Base-by-base conservation (phyloP, 23 tunicate genomes). In the Ciona savignyi region DNA sequence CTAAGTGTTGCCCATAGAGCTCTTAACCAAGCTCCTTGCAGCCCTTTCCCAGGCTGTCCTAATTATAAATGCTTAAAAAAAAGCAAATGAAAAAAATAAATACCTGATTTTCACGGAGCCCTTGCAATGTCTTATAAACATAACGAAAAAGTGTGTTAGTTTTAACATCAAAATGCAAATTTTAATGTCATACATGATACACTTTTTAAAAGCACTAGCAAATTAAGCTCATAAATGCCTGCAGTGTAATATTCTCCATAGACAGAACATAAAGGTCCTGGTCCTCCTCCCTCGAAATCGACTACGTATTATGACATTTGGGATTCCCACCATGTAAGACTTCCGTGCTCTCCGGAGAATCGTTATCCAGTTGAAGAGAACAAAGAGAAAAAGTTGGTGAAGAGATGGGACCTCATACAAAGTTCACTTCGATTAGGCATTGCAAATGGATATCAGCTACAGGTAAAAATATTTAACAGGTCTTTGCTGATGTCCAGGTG, bases 331-430 rank as follows among this genome's bases (percentile, higher is more conserved):
- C 91, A 92, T 77, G 98, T 92, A 0, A 49, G 84, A 21, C 83
- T 92, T 25, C 98, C 98, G 21, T 85, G 91, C 70, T 84, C 91
- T 25, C 82, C 87, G 0, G 79, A 92, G 34, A 92, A 77, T 62
- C 48, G 75, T 0, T 84, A 74, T 51, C 83, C 86, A 23, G 70
- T 35, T 56, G 26, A 31, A 23, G 33, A 33, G 1, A 70, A 62
- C 3, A 70, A 65, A 27, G 25, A 62, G 27, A 34, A 34, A 23
- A 65, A 29, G 3, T 63, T 83, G 2, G 63, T 32, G 27, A 70
- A 70, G 23, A 30, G 96, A 26, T 88, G 96, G 96, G 96, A 77
- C 29, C 32, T 82, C 3, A 82, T 88, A 28, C 86, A 82, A 35
- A 33, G 76, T 35, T 70, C 87, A 0, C 65, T 88, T 63, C 62